Base-by-base conservation (phyloP, 1,140 invertebrate genomes). In the Oncopodura yosiiana region DNA sequence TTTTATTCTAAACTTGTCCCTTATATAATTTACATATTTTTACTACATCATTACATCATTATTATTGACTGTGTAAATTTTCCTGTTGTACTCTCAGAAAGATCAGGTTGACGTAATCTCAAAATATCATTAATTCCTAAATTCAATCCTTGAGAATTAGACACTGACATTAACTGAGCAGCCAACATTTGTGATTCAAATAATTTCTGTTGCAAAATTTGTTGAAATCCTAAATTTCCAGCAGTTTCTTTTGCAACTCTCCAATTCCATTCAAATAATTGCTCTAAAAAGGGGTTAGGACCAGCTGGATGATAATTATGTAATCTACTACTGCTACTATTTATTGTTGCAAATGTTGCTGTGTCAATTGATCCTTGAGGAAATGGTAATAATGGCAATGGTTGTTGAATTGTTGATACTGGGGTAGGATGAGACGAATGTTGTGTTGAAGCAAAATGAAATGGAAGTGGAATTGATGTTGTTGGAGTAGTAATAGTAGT, bases 181-280 rank as follows among this genome's bases (percentile, higher is more conserved):
- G 60, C 60, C 1, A 57, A 26, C 46, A 62, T 53, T 51, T 61
- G 60, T 19, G 55, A 58, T 19, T 61, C 60, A 1, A 62, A 26
- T 0, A 62, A 26, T 41, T 62, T 62, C 32, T 62, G 55, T 16
- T 61, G 60, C 56, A 61, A 50, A 0, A 53, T 14, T n/a, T n/a
- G n/a, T n/a, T n/a, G n/a, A n/a, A n/a, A n/a, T 34, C 50, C 45
- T 18, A 58, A 29, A 24, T 58, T 58, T 6, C 50, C 50, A 11
- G 45, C 42, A 2, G 61, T 59, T 41, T 60, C 57, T 39, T 63
- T 59, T 3, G 57, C 57, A 16, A 63, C 44, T 27, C 53, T 29
- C 18, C 37, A 60, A 32, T 63, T 60, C 61, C 61, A 63, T 16
- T 59, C 50, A 36, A 63, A 39, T 3, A 60, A 29, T 19, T 63